These are phyloP conservation scores for Platanista minor DNA, from an alignment of 2,113 vertebrate species.

Conservation along the genomic window DNA sequence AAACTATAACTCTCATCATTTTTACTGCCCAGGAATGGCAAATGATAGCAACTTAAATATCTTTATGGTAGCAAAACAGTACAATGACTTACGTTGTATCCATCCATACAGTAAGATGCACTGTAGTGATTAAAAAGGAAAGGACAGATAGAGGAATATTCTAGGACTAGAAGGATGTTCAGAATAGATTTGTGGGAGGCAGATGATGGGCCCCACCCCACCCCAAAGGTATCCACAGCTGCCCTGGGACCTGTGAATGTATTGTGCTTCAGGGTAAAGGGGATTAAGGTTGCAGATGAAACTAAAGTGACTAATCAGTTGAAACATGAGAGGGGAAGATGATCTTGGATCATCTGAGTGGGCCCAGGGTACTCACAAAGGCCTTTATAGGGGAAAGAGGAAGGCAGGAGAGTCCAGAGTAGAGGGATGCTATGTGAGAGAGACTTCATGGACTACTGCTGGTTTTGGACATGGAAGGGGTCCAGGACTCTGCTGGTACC, in stretches of 20 bases:
- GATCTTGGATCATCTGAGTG: not conserved
- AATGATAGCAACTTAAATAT: not conserved
- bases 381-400: not conserved
- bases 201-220: too few relatives aligned
- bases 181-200: not conserved
- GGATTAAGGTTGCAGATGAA: not conserved
- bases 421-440: too few relatives aligned
- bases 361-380: not conserved
- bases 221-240: not conserved
- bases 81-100: not conserved
- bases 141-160: not conserved
- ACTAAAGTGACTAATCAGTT: not conserved
- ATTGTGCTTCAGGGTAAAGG: not conserved
- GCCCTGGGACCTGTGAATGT: not conserved
- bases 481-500: too few relatives aligned
- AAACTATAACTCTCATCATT: not conserved
- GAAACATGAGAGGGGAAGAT: not conserved
- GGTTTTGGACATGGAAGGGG: not conserved
- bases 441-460: accelerated
- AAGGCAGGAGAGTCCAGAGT: too few relatives aligned
- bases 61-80: not conserved
- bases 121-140: not conserved
- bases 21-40: not conserved
- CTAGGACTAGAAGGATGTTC: not conserved
- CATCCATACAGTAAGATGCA: not conserved